phyloP scores from a whole-genome alignment of 1,140 invertebrate species.

The Heliconius eleuchia region DNA sequence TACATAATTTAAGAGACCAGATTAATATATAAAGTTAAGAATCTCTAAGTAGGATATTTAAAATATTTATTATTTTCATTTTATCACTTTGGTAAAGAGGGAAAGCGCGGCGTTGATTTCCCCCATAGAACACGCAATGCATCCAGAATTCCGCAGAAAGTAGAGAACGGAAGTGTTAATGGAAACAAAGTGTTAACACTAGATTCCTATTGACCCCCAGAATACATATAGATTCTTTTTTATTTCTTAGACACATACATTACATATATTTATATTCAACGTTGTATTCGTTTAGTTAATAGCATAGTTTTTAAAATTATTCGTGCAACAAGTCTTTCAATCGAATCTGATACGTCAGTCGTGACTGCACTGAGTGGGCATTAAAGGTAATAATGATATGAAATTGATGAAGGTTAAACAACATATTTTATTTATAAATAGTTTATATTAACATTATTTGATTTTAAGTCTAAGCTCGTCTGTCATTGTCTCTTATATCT shows the following conservation, averaged over 20 bases:
- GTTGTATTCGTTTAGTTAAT: constrained; percentile 29
- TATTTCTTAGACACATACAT: neutral
- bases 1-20: too few relatives aligned
- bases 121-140: too few relatives aligned
- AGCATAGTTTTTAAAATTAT: constrained; percentile 34
- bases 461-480: neutral
- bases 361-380: constrained; percentile 49
- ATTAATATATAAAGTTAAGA: too few relatives aligned
- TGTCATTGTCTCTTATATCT: neutral
- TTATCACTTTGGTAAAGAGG: too few relatives aligned
- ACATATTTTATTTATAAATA: constrained; percentile 6
- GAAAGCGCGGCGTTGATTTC: too few relatives aligned
- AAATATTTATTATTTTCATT: too few relatives aligned
- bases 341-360: constrained; percentile 55
- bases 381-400: constrained; percentile 56
- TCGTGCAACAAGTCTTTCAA: constrained; percentile 36
- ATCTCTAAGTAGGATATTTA: too few relatives aligned
- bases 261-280: neutral
- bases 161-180: too few relatives aligned
- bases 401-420: constrained; percentile 55
- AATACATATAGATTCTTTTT: too few relatives aligned
- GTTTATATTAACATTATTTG: neutral
- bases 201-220: too few relatives aligned
- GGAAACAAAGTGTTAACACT: too few relatives aligned
- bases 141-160: too few relatives aligned